Evolutionary conservation across 2,888 invertebrate species (phyloP), one percentile per base, ranked within the genome.

Genomic region (Conomelus anceps): DNA sequence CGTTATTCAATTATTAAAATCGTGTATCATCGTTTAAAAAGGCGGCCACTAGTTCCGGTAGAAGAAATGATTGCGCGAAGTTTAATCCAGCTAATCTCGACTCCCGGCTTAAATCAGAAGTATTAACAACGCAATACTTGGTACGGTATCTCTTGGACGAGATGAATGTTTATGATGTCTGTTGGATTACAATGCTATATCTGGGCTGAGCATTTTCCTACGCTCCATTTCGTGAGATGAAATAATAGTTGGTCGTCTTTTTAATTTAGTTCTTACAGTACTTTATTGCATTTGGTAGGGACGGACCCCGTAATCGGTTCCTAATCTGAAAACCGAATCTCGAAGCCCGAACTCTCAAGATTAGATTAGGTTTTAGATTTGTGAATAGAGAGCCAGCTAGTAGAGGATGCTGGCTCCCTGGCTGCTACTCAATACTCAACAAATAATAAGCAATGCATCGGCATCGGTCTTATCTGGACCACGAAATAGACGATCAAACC

Each of bases 401-500:
- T n/a, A n/a, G 1, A 17, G 63, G 41, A 41, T 41, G 41, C 41
- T 41, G 41, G 63, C 63, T 7, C n/a, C 63, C 41, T 41, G 41
- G 63, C 63, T 7, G 63, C 63, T 63, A 63, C 63, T 63, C 63
- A 63, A 63, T 63, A 63, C 63, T 63, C 63, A 63, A 63, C 63
- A 63, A 63, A 63, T 63, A 63, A 63, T 63, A 63, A 63, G 63
- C 63, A 63, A 63, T 63, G n/a, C 63, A 63, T 63, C 63, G 34
- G 17, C 34, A 34, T 34, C 34, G 13, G 1, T 20, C 63, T 63
- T 63, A 63, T 63, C 63, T 63, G 63, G 63, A 63, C n/a, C 63
- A 63, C 63, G n/a, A n/a, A 63, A 63, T 63, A n/a, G 63, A 63
- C 63, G 89, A 88, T 90, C 89, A n/a, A 89, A 88, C 23, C 22